phyloP scores from a whole-genome alignment of 2,888 invertebrate genomes.

The Synergus laeviventris region DNA sequence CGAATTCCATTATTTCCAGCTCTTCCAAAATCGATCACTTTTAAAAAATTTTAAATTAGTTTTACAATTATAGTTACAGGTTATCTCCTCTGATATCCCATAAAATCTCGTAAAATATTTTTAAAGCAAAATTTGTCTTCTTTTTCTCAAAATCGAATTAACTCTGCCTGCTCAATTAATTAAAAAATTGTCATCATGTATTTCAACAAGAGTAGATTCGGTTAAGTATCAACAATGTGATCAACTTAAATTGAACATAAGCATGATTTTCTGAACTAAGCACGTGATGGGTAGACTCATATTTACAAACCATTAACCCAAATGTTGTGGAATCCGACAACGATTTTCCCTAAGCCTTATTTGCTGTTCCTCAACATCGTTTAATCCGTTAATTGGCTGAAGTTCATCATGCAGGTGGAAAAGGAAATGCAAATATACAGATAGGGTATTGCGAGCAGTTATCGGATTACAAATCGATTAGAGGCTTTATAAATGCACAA shows the following conservation, averaged over 20 bases:
- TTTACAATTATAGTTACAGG: not conserved
- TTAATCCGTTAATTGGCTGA: constrained; percentile 11
- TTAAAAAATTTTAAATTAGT: not conserved
- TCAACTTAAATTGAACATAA: too few relatives aligned
- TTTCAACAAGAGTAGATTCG: too few relatives aligned
- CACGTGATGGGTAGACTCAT: not conserved
- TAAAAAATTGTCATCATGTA: too few relatives aligned
- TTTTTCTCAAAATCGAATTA: too few relatives aligned
- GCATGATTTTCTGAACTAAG: not conserved
- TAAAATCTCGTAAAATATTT: too few relatives aligned
- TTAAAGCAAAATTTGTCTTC: too few relatives aligned
- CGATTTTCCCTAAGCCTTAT: not conserved
- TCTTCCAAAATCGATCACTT: not conserved
- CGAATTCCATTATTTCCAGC: constrained; percentile 36
- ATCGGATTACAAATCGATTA: constrained; percentile 28
- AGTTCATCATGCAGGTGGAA: constrained; percentile 16
- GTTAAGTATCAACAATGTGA: too few relatives aligned
- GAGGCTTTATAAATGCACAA: constrained; percentile 32
- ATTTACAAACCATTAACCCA: not conserved
- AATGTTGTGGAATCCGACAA: not conserved
- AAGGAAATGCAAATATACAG: constrained; percentile 7
- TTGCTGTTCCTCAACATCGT: not conserved
- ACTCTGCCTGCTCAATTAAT: too few relatives aligned
- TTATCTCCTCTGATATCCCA: too few relatives aligned
- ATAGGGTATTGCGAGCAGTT: constrained; percentile 23